phyloP scores from a whole-genome alignment of 2,797 vertebrate species.

The Molossus alvarezi region DNA sequence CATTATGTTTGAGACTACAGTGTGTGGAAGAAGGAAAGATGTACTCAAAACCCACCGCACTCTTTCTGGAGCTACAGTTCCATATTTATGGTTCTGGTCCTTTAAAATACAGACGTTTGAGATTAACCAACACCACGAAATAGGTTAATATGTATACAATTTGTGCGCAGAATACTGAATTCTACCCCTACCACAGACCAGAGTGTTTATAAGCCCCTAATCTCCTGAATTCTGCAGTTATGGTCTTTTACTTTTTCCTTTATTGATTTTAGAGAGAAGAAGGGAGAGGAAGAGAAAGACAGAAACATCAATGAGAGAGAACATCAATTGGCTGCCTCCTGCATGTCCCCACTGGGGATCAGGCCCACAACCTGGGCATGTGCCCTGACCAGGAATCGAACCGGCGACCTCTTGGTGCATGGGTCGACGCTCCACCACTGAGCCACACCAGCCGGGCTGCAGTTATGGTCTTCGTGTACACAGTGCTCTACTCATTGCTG shows the following conservation, averaged over 20 bases:
- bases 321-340: too few species aligned
- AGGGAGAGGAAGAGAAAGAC: too few species aligned
- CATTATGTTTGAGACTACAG: neutral
- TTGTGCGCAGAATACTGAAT: neutral
- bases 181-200: neutral
- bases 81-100: neutral
- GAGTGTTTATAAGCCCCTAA: neutral
- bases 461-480: neutral
- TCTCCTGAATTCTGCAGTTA: neutral
- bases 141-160: neutral
- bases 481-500: neutral
- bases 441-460: too few species aligned
- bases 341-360: too few species aligned
- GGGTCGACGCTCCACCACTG: too few species aligned
- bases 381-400: too few species aligned
- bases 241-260: neutral
- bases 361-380: too few species aligned
- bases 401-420: too few species aligned
- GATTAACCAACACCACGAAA: conserved; percentile 17
- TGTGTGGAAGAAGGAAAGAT: neutral
- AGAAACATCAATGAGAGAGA: too few species aligned
- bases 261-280: too few species aligned
- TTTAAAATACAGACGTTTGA: conserved; percentile 32
- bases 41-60: neutral
- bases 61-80: neutral